phyloP scores from a whole-genome alignment of 2,797 vertebrate species.

The Sylvia borin region DNA sequence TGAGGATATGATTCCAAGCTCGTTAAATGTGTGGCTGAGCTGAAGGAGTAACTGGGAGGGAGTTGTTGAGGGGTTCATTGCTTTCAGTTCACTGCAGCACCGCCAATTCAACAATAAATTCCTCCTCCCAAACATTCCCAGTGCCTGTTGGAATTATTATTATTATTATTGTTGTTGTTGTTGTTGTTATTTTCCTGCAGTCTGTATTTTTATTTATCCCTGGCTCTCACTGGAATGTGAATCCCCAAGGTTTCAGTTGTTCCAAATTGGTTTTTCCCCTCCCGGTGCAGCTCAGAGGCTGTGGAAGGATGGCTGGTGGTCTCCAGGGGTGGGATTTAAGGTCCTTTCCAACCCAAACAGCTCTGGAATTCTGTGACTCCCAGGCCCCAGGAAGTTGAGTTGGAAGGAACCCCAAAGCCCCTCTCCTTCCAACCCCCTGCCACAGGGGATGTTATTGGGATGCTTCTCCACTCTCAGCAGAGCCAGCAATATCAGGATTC shows the following conservation, averaged over 20 bases:
- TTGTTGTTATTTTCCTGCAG: background rate
- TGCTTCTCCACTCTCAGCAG: too few species aligned
- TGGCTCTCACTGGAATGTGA: background rate
- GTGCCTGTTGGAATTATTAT: background rate
- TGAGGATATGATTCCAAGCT: background rate
- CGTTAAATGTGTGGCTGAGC: fast-evolving
- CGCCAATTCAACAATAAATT: background rate
- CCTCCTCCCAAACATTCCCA: background rate
- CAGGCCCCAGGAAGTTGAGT: too few species aligned
- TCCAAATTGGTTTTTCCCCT: background rate
- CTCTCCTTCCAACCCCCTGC: too few species aligned
- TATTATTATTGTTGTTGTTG: background rate
- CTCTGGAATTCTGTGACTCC: too few species aligned
- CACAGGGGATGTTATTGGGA: too few species aligned
- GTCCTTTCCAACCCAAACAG: background rate
- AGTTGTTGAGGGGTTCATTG: background rate
- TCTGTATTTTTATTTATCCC: background rate
- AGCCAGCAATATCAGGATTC: too few species aligned
- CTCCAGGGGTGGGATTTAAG: background rate
- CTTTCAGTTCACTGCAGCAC: background rate
- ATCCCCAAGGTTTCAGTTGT: background rate
- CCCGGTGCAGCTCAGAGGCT: background rate
- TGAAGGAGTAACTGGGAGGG: background rate
- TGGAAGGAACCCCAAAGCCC: too few species aligned
- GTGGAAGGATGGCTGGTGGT: fast-evolving